These are phyloP conservation scores for Agelas oroides DNA, from an alignment of 37 sponge, comb jelly and placozoan species.

Conservation along the genomic window DNA sequence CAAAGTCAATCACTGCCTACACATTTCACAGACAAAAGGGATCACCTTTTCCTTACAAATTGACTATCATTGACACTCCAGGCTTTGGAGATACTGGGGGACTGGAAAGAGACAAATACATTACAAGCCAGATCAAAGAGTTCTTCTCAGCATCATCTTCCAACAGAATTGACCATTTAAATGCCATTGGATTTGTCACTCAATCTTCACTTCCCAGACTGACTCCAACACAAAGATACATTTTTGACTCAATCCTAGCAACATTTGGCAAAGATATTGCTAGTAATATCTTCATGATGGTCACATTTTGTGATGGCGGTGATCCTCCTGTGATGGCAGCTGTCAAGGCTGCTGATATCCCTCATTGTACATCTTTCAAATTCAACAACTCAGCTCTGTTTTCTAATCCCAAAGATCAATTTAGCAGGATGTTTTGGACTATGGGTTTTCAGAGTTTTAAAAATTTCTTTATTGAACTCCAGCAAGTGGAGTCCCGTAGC, in stretches of 20 bases:
- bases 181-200: slow-evolving; percentile 76
- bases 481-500: slow-evolving; percentile 17
- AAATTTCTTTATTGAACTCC: slow-evolving; percentile 58
- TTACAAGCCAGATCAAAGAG: slow-evolving; percentile 47
- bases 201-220: slow-evolving; percentile 67
- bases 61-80: slow-evolving; percentile 83
- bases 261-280: slow-evolving; percentile 67
- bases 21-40: slow-evolving; percentile 36
- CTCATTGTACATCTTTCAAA: slow-evolving; percentile 40
- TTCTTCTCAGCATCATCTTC: slow-evolving; percentile 40
- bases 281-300: slow-evolving; percentile 77
- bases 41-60: slow-evolving; percentile 29
- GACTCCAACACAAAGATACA: slow-evolving; percentile 63
- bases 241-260: slow-evolving; percentile 76
- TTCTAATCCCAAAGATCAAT: background rate
- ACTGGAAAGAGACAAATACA: slow-evolving; percentile 48
- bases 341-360: slow-evolving; percentile 59
- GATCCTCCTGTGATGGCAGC: slow-evolving; percentile 67
- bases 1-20: slow-evolving; percentile 77
- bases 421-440: slow-evolving; percentile 75
- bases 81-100: slow-evolving; percentile 84
- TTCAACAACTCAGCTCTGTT: slow-evolving; percentile 85
- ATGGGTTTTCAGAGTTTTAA: slow-evolving; percentile 70
- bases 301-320: slow-evolving; percentile 79
- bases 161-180: slow-evolving; percentile 57